Conservation (phyloP, 2,797 vertebrate species). For the Miichthys miiuy region DNA sequence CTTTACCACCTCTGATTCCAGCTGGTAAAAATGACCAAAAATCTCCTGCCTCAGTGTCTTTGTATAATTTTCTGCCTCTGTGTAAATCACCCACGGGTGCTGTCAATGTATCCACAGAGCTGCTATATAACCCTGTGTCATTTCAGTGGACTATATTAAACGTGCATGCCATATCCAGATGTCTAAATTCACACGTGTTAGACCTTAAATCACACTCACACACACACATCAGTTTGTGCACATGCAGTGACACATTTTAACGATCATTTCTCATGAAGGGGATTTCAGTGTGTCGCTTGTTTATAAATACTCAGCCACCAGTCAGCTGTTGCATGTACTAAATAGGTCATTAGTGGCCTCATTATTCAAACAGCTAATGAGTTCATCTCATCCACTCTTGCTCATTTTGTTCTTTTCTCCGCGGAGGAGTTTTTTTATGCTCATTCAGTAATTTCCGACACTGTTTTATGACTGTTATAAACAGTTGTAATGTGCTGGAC, state of each 20-base stretch:
- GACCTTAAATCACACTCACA: neutral
- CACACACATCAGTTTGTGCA: neutral
- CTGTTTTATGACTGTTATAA: slow-evolving; percentile 38
- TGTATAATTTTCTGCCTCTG: slow-evolving; percentile 1
- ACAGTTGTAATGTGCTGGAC: slow-evolving; percentile 38
- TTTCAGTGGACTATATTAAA: slow-evolving; percentile 41
- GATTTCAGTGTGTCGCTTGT: neutral
- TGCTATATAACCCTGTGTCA: slow-evolving; percentile 8
- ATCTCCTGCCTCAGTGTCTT: neutral
- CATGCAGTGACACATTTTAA: neutral
- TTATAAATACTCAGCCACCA: neutral
- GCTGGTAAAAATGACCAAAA: neutral
- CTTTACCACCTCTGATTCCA: neutral
- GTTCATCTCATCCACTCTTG: neutral
- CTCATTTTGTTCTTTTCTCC: slow-evolving; percentile 1
- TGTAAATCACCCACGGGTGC: slow-evolving; percentile 38
- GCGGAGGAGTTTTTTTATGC: neutral
- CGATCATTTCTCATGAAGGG: neutral
- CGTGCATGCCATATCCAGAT: slow-evolving; percentile 31
- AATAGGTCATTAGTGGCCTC: neutral
- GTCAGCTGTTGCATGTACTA: neutral
- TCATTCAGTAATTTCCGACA: slow-evolving; percentile 31
- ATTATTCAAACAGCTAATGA: neutral
- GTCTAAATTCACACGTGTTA: slow-evolving; percentile 25
- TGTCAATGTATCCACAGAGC: slow-evolving; percentile 24